Percentiles rank a stretch among this genome's conserved stretches.
Evolutionary conservation across 2,113 vertebrate genomes (phyloP).

Genomic region (Malurus elegans): DNA sequence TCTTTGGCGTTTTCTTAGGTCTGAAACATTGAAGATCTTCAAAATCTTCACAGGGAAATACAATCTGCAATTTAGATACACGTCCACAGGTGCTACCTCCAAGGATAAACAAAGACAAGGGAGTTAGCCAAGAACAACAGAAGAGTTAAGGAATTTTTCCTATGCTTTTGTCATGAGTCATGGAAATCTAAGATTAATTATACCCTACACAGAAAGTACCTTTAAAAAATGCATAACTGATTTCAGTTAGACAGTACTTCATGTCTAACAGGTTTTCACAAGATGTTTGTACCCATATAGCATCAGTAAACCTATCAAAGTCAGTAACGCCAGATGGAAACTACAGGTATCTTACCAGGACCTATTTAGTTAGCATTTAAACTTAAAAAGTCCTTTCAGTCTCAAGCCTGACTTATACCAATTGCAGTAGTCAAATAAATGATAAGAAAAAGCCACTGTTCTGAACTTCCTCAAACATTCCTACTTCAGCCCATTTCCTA

Average conservation of each 20-base stretch:
- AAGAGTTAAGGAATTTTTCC: slow-evolving; percentile 31
- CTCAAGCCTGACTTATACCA: background rate
- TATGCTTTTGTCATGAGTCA: slow-evolving; percentile 50
- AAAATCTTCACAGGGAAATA: background rate
- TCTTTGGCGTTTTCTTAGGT: background rate
- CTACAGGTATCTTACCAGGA: background rate
- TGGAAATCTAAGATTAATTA: slow-evolving; percentile 46
- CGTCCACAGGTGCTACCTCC: background rate
- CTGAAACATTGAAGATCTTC: background rate
- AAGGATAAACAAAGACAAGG: background rate
- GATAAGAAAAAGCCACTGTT: background rate
- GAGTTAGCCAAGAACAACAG: slow-evolving; percentile 2
- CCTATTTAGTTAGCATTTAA: background rate
- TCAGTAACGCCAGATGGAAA: background rate
- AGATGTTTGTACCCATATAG: background rate
- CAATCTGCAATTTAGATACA: background rate
- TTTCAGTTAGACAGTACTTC: slow-evolving; percentile 25
- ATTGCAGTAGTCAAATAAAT: background rate
- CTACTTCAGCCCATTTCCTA: background rate
- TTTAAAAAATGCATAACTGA: background rate
- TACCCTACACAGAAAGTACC: background rate
- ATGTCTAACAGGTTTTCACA: slow-evolving; percentile 6
- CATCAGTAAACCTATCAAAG: background rate
- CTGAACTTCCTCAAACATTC: background rate
- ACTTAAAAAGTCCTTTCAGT: background rate